These are phyloP conservation scores for Muscicapa comitata DNA, from an alignment of 2,797 vertebrate species.

Conservation along the genomic window DNA sequence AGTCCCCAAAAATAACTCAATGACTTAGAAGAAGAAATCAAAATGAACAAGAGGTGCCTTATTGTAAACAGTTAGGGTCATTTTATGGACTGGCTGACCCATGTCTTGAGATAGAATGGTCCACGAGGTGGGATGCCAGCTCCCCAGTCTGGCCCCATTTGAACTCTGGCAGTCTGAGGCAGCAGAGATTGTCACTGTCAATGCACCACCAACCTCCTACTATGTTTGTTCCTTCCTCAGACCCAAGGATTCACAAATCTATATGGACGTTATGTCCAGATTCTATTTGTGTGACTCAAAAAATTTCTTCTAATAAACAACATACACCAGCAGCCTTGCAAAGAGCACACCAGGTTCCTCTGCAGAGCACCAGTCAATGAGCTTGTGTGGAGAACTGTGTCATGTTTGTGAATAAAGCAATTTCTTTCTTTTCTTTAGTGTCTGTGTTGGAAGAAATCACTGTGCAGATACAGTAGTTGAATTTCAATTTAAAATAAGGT, in stretches of 20 bases:
- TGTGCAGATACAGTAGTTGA: background rate
- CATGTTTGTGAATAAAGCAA: background rate
- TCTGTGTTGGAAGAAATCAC: background rate
- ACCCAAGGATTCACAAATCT: background rate
- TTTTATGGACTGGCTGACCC: background rate
- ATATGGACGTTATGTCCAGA: background rate
- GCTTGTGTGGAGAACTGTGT: background rate
- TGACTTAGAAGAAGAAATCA: background rate
- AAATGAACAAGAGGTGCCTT: background rate
- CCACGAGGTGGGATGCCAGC: background rate
- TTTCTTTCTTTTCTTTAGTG: background rate
- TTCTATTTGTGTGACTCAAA: background rate
- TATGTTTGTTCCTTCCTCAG: background rate
- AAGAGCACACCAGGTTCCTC: background rate
- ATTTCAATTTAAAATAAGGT: conserved; percentile 30
- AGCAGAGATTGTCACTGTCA: background rate
- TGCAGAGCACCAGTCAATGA: background rate
- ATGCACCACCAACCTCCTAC: background rate
- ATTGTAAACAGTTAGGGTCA: background rate
- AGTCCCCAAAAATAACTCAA: background rate
- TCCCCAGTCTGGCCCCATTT: background rate
- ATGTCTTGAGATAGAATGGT: background rate
- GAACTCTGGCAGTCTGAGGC: background rate
- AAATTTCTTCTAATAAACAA: background rate
- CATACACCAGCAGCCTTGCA: background rate